Percentiles rank a stretch among this genome's conserved stretches.
These are phyloP conservation scores for Erannis defoliaria DNA, from an alignment of 2,888 invertebrate species.

Conservation along the genomic window DNA sequence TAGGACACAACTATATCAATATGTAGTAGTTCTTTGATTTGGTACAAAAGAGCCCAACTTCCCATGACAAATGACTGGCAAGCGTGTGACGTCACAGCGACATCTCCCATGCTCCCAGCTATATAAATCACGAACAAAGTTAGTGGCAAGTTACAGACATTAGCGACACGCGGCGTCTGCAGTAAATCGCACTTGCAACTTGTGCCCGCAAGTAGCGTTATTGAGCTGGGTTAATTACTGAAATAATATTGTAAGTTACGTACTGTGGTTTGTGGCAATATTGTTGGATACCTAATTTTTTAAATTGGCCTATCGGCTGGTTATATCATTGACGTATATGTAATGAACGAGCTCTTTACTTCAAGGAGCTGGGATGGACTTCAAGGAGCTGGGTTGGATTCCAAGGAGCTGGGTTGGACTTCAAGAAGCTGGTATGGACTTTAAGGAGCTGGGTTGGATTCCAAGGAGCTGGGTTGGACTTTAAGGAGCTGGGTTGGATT, in stretches of 20 bases:
- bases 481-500: no score
- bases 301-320: no score
- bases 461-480: no score
- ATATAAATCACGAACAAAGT: conserved; percentile 51
- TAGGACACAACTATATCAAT: not conserved
- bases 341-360: no score
- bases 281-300: no score
- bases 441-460: no score
- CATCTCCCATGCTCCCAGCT: conserved; percentile 33
- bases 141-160: conserved; percentile 52
- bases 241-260: conserved; percentile 27
- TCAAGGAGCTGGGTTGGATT: no score
- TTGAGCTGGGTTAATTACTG: conserved; percentile 51
- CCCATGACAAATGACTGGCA: conserved; percentile 25
- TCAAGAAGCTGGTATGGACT: no score
- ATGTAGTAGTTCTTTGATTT: not conserved
- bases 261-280: not conserved
- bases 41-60: conserved; percentile 1
- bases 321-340: no score
- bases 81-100: conserved; percentile 25
- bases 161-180: conserved; percentile 58
- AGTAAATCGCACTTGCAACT: conserved; percentile 63
- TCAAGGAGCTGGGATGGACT: no score
- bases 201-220: conserved; percentile 51
- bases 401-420: no score